Conservation (phyloP, 2,113 vertebrate genomes). For the Trematocara unimaculatum region DNA sequence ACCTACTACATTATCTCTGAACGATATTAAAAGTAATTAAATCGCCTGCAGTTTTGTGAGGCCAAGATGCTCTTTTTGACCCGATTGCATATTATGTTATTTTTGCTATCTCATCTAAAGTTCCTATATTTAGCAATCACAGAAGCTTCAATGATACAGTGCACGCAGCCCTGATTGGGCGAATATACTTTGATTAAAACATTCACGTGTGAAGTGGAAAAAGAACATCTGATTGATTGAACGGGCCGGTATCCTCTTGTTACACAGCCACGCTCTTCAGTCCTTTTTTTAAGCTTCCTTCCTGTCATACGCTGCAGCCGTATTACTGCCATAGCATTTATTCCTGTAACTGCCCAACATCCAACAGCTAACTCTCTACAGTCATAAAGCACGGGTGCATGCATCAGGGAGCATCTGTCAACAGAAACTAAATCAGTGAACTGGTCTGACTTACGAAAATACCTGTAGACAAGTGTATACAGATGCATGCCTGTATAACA, state of each 20-base stretch:
- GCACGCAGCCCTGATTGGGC: not conserved
- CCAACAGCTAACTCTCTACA: not conserved
- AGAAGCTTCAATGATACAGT: not conserved
- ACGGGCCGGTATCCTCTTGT: not conserved
- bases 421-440: not conserved
- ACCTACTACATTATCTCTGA: not conserved
- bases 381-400: not conserved
- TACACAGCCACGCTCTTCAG: not conserved
- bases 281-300: slow-evolving; percentile 8
- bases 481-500: not conserved
- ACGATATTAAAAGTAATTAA: not conserved
- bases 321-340: not conserved
- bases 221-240: not conserved
- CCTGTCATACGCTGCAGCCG: not conserved
- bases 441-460: not conserved
- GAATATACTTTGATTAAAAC: slow-evolving; percentile 4
- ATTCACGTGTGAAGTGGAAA: not conserved
- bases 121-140: slow-evolving; percentile 4
- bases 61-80: not conserved
- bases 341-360: not conserved
- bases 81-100: not conserved
- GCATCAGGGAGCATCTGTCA: not conserved
- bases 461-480: not conserved
- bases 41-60: not conserved
- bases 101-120: not conserved